Base-by-base conservation (phyloP, 2,797 vertebrate genomes). In the Trachops cirrhosus region DNA sequence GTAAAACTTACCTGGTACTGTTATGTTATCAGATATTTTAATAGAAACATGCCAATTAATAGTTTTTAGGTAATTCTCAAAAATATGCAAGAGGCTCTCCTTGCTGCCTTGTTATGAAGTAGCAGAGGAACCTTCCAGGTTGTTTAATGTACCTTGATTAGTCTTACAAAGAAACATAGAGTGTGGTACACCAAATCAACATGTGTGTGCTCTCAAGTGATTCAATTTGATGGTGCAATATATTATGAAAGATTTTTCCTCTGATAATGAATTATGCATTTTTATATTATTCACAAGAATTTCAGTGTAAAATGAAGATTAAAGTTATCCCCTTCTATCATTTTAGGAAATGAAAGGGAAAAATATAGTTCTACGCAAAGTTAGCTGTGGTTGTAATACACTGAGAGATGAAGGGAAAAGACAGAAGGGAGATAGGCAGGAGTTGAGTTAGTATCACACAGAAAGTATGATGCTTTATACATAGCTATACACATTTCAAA, bases 201-300 rank as follows among this genome's bases (percentile, higher is more conserved):
- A 95, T 67, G 86, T 8, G 46, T 86, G 64, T 82, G 48, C 82
- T 91, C 82, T 73, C 44, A 95, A 97, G 84, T 96, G 95, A 96
- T 96, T 97, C 94, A 86, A 2, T 91, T 96, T 95, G 85, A 96
- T 95, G 44, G 18, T 97, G 64, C 84, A 97, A 70, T 96, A 88
- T 95, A 84, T 75, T 96, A 83, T 96, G 92, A 97, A 96, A 97
- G 93, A 88, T 78, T 95, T 97, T 97, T 70, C 86, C 91, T 86
- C 87, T 80, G 59, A 96, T 44, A 97, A 79, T 93, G 96, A 94
- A 96, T 93, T 87, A 89, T 95, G 16, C 2, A 95, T 96, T 97
- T 97, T 87, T 80, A 85, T 67, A 79, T 91, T 97, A 95, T 95
- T 95, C 88, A 96, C 62, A 97, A 97, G 68, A 96, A 98, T 97